These are phyloP conservation scores for Falco columbarius DNA, from an alignment of 2,797 vertebrate species.

Conservation along the genomic window DNA sequence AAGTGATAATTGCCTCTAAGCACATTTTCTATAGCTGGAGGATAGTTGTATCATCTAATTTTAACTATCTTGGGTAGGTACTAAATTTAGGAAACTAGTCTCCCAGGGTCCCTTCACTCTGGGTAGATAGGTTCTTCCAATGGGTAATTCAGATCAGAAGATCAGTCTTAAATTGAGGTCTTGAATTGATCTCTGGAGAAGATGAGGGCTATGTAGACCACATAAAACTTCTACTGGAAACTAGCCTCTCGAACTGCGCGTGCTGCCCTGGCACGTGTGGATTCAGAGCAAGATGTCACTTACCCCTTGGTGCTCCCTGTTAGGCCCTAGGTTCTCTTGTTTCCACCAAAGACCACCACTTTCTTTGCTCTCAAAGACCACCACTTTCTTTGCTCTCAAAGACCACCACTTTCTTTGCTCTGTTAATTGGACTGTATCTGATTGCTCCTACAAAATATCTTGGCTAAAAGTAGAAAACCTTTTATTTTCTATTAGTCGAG, in stretches of 20 bases:
- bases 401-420: background rate
- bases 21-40: background rate
- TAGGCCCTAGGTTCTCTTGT: background rate
- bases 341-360: background rate
- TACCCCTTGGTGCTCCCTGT: background rate
- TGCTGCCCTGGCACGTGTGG: fast-evolving
- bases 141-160: background rate
- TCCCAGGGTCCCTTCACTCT: background rate
- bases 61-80: background rate
- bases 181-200: background rate
- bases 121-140: background rate
- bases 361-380: no score
- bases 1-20: background rate
- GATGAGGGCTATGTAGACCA: background rate
- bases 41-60: background rate
- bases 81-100: background rate
- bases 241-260: fast-evolving
- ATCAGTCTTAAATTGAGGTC: background rate
- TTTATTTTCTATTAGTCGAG: background rate
- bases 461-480: background rate
- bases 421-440: background rate
- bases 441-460: background rate
- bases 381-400: background rate
- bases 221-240: background rate
- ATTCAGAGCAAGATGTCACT: background rate